phyloP scores from a whole-genome alignment of 2,888 invertebrate species.

The Drosophila setosimentum region DNA sequence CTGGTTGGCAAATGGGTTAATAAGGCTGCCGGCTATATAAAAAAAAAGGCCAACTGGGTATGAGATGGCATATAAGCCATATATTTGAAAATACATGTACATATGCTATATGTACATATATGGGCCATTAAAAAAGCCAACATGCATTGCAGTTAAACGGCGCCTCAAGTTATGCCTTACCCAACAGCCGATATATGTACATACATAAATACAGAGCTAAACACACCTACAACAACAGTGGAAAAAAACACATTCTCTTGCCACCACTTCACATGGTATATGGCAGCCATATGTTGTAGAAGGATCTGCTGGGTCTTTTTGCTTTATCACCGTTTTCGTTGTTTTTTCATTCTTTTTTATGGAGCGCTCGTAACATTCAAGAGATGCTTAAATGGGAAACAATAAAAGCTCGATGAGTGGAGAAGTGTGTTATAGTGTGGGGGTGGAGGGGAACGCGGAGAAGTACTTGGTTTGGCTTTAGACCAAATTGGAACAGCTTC shows the following conservation, averaged over 20 bases:
- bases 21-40: constrained; percentile 47
- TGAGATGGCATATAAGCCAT: not conserved
- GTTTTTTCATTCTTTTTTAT: constrained; percentile 52
- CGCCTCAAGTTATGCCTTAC: constrained; percentile 55
- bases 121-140: constrained; percentile 66
- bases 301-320: constrained; percentile 43
- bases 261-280: constrained; percentile 22
- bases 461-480: constrained; percentile 32
- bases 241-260: not conserved
- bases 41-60: not conserved
- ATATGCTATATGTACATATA: constrained; percentile 29
- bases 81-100: constrained; percentile 8
- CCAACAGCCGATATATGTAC: constrained; percentile 5
- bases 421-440: not conserved
- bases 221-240: constrained; percentile 7
- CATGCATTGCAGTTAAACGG: constrained; percentile 74
- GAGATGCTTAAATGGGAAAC: constrained; percentile 73
- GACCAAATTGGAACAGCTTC: constrained; percentile 41
- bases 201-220: constrained; percentile 2
- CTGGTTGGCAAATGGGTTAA: constrained; percentile 59
- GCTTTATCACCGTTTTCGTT: constrained; percentile 47
- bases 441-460: not conserved
- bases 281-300: constrained; percentile 39
- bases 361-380: constrained; percentile 73
- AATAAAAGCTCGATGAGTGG: constrained; percentile 53